Evolutionary conservation across 1,140 invertebrate species (phyloP).

Genomic region (Pseudomyrmex sp.): DNA sequence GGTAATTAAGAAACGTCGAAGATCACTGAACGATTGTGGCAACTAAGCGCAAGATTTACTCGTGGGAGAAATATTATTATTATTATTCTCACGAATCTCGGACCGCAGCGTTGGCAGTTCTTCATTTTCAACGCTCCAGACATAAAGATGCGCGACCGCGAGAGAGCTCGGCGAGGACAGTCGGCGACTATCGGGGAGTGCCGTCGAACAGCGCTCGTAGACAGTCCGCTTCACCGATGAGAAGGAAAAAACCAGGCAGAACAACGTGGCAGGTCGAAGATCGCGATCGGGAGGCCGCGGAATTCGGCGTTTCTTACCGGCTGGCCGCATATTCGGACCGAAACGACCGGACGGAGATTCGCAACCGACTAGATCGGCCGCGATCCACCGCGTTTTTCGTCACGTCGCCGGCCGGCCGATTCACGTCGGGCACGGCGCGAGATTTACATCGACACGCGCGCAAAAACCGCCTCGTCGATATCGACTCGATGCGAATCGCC

Average conservation of each 20-base stretch:
- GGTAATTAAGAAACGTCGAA: background rate
- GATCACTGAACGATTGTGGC: background rate
- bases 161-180: background rate
- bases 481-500: conserved; percentile 32
- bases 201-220: conserved; percentile 45
- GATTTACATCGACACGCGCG: conserved; percentile 84
- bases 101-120: background rate
- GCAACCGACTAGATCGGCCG: conserved; percentile 55
- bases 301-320: conserved; percentile 82
- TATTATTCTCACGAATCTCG: too few relatives aligned
- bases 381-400: conserved; percentile 71
- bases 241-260: conserved; percentile 49
- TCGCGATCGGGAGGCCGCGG: conserved; percentile 75
- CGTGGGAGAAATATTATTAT: background rate
- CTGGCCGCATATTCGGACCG: conserved; percentile 64
- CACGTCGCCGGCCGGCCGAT: conserved; percentile 69
- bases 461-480: conserved; percentile 78
- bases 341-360: conserved; percentile 59
- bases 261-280: conserved; percentile 72
- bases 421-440: conserved; percentile 76
- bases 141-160: conserved; percentile 14
- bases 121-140: background rate
- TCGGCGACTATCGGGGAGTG: conserved; percentile 16
- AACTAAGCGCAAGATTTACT: too few relatives aligned
- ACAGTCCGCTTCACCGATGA: conserved; percentile 54